Evolutionary conservation across 2,113 vertebrate species (phyloP), one percentile per base, ranked within the genome.

Genomic region (Sphyrna mokarran): DNA sequence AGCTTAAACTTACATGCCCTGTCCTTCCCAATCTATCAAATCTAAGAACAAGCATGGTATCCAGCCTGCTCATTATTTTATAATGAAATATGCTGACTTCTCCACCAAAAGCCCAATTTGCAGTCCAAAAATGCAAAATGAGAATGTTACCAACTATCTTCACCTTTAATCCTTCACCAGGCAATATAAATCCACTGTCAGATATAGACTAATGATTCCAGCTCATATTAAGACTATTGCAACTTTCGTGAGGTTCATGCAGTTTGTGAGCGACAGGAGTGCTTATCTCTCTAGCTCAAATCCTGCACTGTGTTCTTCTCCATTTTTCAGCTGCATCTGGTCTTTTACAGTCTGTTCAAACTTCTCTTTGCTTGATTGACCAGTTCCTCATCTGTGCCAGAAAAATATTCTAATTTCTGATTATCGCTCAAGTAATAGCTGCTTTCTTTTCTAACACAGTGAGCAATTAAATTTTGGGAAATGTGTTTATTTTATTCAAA

Each of bases 271-370:
- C 16, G 20, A 66, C 8, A 33, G 68, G 61, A 93, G 58, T 66
- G 26, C 58, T 90, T 90, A 90, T 90, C 87, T 90, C 89, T 66
- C 89, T 7, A 66, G 61, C 61, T n/a, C 89, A 93, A 61, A 93
- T 93, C 5, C 16, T 93, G 66, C 8, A 22, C 61, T 26, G 23
- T 11, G 10, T 48, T 54, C 9, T 23, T 26, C 40, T 26, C 48
- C 8, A 18, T 18, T 87, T 87, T 93, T 13, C 13, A 61, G 20
- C 48, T 61, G 11, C 87, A 90, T 90, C 33, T 66, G 14, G n/a
- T 22, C 80, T 43, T 83, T 83, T 43, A 43, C 18, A 83, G 80
- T 14, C 80, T 43, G 80, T 83, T 43, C 80, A 37, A 43, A 83
- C 80, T 83, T 63, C 6, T 63, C 54, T 54, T 58, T 61, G 29